phyloP scores from a whole-genome alignment of 2,113 vertebrate genomes.

The Pachycephala philippinensis region DNA sequence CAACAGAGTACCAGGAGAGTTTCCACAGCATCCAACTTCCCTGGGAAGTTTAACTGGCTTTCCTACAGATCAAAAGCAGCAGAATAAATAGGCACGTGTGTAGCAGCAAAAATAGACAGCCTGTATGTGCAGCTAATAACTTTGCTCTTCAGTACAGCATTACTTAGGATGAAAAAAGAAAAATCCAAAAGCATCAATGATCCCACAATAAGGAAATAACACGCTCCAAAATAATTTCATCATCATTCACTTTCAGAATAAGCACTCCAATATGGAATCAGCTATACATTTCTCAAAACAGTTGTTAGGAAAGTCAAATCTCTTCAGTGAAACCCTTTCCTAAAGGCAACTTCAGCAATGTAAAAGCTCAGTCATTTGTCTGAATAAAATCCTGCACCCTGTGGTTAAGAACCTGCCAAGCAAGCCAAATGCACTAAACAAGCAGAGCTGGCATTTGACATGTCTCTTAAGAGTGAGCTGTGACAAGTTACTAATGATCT shows the following conservation, averaged over 20 bases:
- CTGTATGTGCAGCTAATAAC: background rate
- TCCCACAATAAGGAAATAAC: background rate
- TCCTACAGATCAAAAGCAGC: background rate
- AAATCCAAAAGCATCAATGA: background rate
- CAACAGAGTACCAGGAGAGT: background rate
- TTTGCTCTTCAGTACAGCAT: background rate
- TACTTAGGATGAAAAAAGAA: background rate
- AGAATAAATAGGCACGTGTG: background rate
- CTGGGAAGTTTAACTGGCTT: background rate
- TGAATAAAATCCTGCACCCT: background rate
- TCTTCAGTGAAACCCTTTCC: background rate
- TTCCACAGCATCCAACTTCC: background rate
- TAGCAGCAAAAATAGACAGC: background rate
- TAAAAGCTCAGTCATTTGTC: background rate
- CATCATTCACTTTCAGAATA: background rate
- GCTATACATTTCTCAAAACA: background rate
- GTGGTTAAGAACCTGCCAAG: background rate
- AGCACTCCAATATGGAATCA: background rate
- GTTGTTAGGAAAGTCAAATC: background rate
- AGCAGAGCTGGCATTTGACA: background rate
- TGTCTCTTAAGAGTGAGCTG: background rate
- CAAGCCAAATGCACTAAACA: background rate
- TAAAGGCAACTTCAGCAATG: background rate
- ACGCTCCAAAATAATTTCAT: background rate
- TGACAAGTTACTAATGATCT: slow-evolving; percentile 11